Base-by-base conservation (phyloP, 2,797 vertebrate species). In the Ctenochaetus hawaiiensis region DNA sequence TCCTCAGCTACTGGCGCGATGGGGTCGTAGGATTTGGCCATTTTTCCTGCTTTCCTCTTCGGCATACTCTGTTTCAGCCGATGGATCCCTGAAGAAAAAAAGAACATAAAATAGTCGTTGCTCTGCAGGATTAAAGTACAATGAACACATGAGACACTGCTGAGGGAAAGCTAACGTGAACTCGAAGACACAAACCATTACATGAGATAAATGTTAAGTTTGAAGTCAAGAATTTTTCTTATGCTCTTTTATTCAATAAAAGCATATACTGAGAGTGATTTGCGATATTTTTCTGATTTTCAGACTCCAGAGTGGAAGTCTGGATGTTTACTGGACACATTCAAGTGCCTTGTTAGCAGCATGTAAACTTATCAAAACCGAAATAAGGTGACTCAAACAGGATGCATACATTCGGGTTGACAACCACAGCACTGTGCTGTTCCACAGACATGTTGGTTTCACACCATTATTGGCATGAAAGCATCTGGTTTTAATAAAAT, bases 1-100 rank as follows among this genome's bases (percentile, higher is more conserved):
- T 99, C 98, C 80, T 97, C 96, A 6, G 98, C 98, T 45, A 99
- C 91, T 1, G 98, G 98, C 64, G 98, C 97, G 66, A 99, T 98
- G 26, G 98, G 98, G 79, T 99, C 98, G 3, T 99, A 99, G 0
- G 96, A 96, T 77, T 96, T 98, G 78, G 96, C 94, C 97, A 99
- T 98, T 92, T 96, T 96, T 45, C 98, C 98, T 2, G 89, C 93
- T 88, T 96, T 98, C 88, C 98, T 96, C 89, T 97, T 97, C 9
- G 98, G 98, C 90, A 99, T 92, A n/a, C 90, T 97, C 94, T 97
- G 96, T 82, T 99, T 99, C 82, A 99, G 95, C 30, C 96, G 95
- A 91, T 99, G 97, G 89, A 99, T 99, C 92, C 97, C 98, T 99
- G 62, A n/a, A 43, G 39, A 56, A 30, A 67, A 30, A 44, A 2